Conservation (phyloP, 2,888 invertebrate genomes). For the Theretra japonica region DNA sequence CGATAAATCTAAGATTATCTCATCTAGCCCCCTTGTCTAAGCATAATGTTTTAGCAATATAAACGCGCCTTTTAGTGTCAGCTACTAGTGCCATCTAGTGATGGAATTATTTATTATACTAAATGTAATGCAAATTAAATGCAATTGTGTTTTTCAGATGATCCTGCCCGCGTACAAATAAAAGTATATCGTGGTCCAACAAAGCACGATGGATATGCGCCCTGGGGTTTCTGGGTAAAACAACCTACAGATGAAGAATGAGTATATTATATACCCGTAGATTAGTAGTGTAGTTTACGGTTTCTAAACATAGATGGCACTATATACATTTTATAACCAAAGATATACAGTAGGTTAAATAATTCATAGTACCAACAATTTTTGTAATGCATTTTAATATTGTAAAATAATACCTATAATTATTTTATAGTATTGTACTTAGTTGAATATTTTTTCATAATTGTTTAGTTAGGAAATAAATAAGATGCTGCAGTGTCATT, state of each 20-base stretch:
- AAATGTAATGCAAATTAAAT: too few relatives aligned
- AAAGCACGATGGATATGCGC: slow-evolving; percentile 86
- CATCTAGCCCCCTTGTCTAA: too few relatives aligned
- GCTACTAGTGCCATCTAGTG: too few relatives aligned
- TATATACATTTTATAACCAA: slow-evolving; percentile 44
- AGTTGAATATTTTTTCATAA: background rate
- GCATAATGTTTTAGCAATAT: too few relatives aligned
- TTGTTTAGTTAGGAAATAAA: background rate
- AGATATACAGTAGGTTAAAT: slow-evolving; percentile 37
- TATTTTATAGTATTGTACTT: background rate
- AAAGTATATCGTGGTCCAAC: slow-evolving; percentile 90
- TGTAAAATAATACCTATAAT: background rate
- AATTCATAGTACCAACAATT: background rate
- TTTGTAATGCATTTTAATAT: background rate
- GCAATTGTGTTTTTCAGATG: slow-evolving; percentile 64
- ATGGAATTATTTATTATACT: too few relatives aligned
- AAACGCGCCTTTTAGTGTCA: too few relatives aligned
- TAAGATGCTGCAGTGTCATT: background rate
- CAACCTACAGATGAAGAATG: slow-evolving; percentile 87
- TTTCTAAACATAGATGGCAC: slow-evolving; percentile 35
- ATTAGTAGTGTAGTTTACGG: slow-evolving; percentile 22
- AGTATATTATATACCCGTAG: slow-evolving; percentile 13
- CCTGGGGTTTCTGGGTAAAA: slow-evolving; percentile 90
- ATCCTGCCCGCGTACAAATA: slow-evolving; percentile 87
- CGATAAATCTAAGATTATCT: too few relatives aligned